Conservation (phyloP, 2,113 vertebrate species). For the Terrapene triunguis region DNA sequence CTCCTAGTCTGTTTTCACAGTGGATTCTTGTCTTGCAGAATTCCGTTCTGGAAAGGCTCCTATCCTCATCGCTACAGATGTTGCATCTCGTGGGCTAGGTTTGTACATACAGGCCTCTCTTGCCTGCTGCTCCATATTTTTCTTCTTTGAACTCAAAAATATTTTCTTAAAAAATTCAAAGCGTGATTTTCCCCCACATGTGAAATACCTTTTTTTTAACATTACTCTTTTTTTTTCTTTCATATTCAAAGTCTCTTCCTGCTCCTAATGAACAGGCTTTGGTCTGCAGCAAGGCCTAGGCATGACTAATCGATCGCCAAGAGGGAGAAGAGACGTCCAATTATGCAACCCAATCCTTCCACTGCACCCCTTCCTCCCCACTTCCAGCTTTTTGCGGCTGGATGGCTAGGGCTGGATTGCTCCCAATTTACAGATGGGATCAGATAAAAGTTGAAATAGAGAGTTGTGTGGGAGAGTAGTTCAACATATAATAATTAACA, state of each 20-base stretch:
- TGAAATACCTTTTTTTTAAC: constrained; percentile 77
- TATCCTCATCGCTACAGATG: constrained; percentile 97
- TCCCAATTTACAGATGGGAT: constrained; percentile 65
- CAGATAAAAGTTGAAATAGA: constrained; percentile 66
- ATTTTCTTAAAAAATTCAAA: constrained; percentile 70
- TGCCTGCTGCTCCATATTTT: constrained; percentile 76
- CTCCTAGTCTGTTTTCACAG: constrained; percentile 42
- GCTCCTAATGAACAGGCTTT: constrained; percentile 86
- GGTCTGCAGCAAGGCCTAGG: constrained; percentile 87
- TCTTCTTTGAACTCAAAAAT: constrained; percentile 78
- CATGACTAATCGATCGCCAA: constrained; percentile 81
- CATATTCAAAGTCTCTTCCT: constrained; percentile 85
- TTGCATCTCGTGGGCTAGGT: constrained; percentile 99
- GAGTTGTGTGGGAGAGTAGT: constrained; percentile 60
- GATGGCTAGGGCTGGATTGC: constrained; percentile 72
- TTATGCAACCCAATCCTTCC: constrained; percentile 76
- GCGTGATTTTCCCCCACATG: constrained; percentile 76
- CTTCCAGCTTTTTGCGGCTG: constrained; percentile 82
- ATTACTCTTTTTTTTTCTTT: constrained; percentile 79
- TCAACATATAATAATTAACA: constrained; percentile 52
- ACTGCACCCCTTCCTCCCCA: constrained; percentile 80
- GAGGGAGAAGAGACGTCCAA: constrained; percentile 82
- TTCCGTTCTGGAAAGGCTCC: constrained; percentile 98
- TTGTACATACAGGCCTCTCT: constrained; percentile 87
- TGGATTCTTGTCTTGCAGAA: constrained; percentile 84